These are phyloP conservation scores for Trogon melanurus DNA, from an alignment of 2,113 vertebrate species.

Conservation along the genomic window DNA sequence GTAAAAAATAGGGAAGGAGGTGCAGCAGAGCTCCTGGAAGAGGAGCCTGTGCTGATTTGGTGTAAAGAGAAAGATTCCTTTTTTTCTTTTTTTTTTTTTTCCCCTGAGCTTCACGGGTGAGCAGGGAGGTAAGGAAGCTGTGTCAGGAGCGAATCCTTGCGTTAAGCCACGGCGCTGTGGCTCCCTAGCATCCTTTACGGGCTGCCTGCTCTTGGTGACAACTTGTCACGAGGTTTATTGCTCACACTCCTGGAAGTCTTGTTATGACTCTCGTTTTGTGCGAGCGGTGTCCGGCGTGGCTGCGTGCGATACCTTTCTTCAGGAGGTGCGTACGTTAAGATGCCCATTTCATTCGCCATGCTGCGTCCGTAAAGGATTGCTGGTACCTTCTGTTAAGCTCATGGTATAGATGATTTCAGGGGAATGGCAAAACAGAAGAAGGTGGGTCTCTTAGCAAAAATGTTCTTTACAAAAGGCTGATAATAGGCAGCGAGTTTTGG, in stretches of 20 bases:
- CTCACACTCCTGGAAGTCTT: not conserved
- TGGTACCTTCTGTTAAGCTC: not conserved
- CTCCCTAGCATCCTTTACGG: not conserved
- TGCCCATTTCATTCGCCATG: rapidly evolving
- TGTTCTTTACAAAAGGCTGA: slow-evolving; percentile 24
- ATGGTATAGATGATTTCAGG: not conserved
- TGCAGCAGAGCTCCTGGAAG: not conserved
- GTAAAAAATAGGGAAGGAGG: not conserved
- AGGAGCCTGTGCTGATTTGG: not conserved
- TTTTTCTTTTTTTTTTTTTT: too few species aligned
- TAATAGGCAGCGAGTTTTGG: not conserved
- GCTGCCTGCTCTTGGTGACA: not conserved
- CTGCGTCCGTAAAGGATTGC: not conserved
- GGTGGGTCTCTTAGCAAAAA: not conserved
- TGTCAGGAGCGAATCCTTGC: rapidly evolving
- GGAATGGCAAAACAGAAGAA: not conserved
- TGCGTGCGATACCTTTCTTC: not conserved
- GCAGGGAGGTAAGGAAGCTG: not conserved
- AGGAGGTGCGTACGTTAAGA: not conserved
- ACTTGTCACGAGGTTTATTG: not conserved
- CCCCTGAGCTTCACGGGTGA: rapidly evolving
- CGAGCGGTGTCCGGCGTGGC: not conserved
- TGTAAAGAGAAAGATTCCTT: not conserved
- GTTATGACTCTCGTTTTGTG: not conserved
- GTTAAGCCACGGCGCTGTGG: rapidly evolving